Base-by-base conservation (phyloP, 2,888 invertebrate species). In the Oscheius onirici region DNA sequence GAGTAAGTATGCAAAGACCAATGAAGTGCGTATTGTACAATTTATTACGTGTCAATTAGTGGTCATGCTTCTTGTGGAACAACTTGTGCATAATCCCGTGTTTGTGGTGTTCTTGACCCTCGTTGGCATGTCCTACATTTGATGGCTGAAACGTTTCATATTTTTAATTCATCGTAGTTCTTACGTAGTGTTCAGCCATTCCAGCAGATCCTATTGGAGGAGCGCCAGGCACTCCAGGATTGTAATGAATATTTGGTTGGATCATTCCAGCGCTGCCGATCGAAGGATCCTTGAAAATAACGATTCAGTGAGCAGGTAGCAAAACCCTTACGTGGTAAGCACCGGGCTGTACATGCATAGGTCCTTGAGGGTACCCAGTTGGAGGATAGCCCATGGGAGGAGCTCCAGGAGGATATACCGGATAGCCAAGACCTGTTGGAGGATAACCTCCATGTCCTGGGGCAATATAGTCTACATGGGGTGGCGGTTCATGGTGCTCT, bases 121-220 rank as follows among this genome's bases (percentile, higher is more conserved):
- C 63, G 26, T 63, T 63, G n/a, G 63, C 63, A 46, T 63, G 46
- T 28, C 63, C 63, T 8, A 63, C 41, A 41, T 15, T 40, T 40
- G 58, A 41, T 41, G 58, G 58, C 63, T 63, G 26, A 34, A 34
- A 34, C n/a, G n/a, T n/a, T n/a, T n/a, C n/a, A 49, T 5, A 49
- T 28, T 24, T 46, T 20, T n/a, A 2, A 1, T 26, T 28, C 28
- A 28, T 26, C 15, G 28, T 22, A 26, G 11, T 60, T 58, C 49
- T 63, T 63, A 63, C 63, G 17, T 63, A 63, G n/a, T 20, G 46
- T 49, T 49, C 34, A 49, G 46, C 26, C 49, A 63, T 49, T 1
- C 66, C 66, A 6, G 49, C 66, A 22, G 66, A 66, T n/a, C 66
- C 66, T 13, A 66, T 66, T 22, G 66, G 66, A 0, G 66, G 66